phyloP scores from a whole-genome alignment of 2,113 vertebrate species.

The Corythornis madagascariensis region DNA sequence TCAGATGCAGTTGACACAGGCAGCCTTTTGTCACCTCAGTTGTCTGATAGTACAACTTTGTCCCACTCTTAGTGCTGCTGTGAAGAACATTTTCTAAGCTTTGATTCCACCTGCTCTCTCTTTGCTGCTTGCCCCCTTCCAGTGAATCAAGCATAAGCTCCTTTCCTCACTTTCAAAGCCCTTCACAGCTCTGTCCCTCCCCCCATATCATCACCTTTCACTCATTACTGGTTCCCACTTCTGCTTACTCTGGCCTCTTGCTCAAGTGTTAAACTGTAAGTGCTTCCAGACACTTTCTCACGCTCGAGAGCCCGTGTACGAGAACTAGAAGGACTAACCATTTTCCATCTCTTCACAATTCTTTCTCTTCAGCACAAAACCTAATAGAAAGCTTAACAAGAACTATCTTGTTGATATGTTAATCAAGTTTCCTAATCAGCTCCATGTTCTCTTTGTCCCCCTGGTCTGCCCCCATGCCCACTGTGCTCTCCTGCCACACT shows the following conservation, averaged over 20 bases:
- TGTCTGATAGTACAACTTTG: neutral
- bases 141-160: neutral
- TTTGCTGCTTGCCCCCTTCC: neutral
- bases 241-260: neutral
- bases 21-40: neutral
- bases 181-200: neutral
- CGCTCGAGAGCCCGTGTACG: neutral
- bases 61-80: neutral
- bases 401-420: neutral
- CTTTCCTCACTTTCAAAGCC: neutral
- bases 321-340: neutral
- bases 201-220: neutral
- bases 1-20: neutral
- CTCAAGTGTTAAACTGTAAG: neutral
- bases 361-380: neutral
- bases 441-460: neutral
- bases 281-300: neutral
- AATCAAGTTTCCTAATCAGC: neutral
- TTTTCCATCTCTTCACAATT: neutral
- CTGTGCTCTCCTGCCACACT: neutral
- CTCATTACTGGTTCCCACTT: neutral
- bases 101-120: neutral
- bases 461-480: neutral
- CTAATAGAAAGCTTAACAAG: neutral
- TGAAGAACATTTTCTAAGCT: slow-evolving; percentile 1